Percentiles rank a stretch among this genome's conserved stretches.
phyloP scores from a whole-genome alignment of 2,113 vertebrate genomes.

The Diadophis punctatus region DNA sequence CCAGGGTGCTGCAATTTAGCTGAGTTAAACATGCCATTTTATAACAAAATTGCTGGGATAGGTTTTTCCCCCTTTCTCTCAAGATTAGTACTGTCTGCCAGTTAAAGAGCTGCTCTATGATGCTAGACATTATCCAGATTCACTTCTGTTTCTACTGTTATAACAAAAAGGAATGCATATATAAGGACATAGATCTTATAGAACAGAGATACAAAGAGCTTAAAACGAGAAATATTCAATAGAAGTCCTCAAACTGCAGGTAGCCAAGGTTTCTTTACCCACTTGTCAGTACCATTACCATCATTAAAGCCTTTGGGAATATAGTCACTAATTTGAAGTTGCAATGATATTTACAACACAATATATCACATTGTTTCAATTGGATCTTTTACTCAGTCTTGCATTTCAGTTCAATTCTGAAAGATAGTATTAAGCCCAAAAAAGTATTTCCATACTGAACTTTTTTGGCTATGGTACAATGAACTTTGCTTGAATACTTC shows the following conservation, averaged over 20 bases:
- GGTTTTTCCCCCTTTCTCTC: conserved; percentile 33
- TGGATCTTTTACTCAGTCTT: background rate
- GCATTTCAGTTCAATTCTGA: background rate
- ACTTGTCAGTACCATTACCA: background rate
- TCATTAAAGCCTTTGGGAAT: background rate
- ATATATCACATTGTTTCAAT: background rate
- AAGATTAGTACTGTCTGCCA: conserved; percentile 28
- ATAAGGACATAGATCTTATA: background rate
- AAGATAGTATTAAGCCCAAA: background rate
- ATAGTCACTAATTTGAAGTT: background rate
- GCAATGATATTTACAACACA: background rate
- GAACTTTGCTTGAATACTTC: conserved; percentile 16
- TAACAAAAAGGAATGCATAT: background rate
- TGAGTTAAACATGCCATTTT: conserved; percentile 33
- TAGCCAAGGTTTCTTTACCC: background rate
- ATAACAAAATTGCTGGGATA: conserved; percentile 37
- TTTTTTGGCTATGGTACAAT: background rate
- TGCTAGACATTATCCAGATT: background rate
- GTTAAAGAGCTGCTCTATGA: background rate
- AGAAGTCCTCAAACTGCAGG: background rate
- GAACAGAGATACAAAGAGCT: background rate
- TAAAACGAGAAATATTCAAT: background rate
- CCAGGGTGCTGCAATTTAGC: conserved; percentile 39
- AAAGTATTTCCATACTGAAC: background rate
- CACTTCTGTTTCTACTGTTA: conserved; percentile 9